Conservation (phyloP, 2,113 vertebrate genomes). For the Himantopus leucocephalus region DNA sequence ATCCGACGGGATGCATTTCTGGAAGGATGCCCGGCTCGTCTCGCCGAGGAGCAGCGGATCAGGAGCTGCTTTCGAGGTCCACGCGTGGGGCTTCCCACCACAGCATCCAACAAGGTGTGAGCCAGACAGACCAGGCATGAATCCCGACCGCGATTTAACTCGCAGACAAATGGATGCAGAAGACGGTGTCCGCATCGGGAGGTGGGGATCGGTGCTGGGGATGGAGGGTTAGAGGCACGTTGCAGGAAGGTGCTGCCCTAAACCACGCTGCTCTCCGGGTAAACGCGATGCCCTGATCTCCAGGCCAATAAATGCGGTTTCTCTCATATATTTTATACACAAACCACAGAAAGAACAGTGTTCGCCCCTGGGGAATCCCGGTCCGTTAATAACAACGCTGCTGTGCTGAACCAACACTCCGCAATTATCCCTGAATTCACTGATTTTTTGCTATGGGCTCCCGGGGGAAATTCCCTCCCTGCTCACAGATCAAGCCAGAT, state of each 20-base stretch:
- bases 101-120: not conserved
- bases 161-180: not conserved
- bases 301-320: not conserved
- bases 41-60: not conserved
- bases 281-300: accelerated
- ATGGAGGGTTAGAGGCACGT: not conserved
- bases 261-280: not conserved
- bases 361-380: not conserved
- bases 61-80: not conserved
- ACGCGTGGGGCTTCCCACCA: not conserved
- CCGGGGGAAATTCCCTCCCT: not conserved
- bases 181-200: accelerated
- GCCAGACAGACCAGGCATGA: not conserved
- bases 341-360: not conserved
- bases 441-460: not conserved
- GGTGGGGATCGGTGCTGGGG: not conserved
- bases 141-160: not conserved
- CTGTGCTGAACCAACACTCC: not conserved
- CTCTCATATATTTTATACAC: not conserved
- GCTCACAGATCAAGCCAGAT: not conserved
- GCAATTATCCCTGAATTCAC: not conserved
- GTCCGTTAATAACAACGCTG: not conserved
- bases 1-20: accelerated
- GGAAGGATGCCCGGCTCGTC: not conserved
- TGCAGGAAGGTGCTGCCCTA: not conserved